Percentiles rank a stretch among this genome's conserved stretches.
Conservation (phyloP, 2,888 invertebrate species). For the Aleiodes testaceus region DNA sequence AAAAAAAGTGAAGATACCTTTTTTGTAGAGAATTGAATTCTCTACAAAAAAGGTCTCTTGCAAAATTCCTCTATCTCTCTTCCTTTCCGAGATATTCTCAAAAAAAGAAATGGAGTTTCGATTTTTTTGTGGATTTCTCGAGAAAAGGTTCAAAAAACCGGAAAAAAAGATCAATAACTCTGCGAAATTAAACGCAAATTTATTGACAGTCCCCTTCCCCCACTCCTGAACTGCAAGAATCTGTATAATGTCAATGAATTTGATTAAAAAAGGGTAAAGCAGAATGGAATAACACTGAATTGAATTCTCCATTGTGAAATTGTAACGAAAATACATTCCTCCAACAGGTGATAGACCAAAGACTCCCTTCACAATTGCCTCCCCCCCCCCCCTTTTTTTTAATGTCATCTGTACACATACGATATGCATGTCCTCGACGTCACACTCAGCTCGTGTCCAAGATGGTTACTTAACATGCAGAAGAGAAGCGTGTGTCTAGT, state of each 20-base stretch:
- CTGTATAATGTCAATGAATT: constrained; percentile 14
- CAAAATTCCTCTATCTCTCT: too few species aligned
- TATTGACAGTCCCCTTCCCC: too few species aligned
- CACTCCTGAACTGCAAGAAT: too few species aligned
- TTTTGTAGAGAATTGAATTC: too few species aligned
- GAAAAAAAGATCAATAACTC: too few species aligned
- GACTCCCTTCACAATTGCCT: constrained; percentile 14
- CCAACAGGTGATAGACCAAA: constrained; percentile 32
- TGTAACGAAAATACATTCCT: constrained; percentile 36
- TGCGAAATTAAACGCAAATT: too few species aligned
- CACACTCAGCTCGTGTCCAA: constrained; percentile 34
- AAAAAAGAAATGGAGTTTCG: too few species aligned
- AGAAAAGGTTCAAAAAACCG: too few species aligned
- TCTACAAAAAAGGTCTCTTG: too few species aligned
- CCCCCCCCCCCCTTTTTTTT: neutral
- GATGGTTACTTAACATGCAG: constrained; percentile 37
- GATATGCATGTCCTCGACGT: constrained; percentile 21
- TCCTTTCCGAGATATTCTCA: too few species aligned
- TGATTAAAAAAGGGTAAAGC: neutral
- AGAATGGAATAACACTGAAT: neutral
- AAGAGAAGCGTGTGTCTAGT: constrained; percentile 38
- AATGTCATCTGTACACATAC: constrained; percentile 51
- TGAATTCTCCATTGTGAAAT: constrained; percentile 27
- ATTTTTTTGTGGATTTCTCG: too few species aligned
- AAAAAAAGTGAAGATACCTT: too few species aligned